phyloP scores from a whole-genome alignment of 2,888 invertebrate species.

The Zootermopsis nevadensis region DNA sequence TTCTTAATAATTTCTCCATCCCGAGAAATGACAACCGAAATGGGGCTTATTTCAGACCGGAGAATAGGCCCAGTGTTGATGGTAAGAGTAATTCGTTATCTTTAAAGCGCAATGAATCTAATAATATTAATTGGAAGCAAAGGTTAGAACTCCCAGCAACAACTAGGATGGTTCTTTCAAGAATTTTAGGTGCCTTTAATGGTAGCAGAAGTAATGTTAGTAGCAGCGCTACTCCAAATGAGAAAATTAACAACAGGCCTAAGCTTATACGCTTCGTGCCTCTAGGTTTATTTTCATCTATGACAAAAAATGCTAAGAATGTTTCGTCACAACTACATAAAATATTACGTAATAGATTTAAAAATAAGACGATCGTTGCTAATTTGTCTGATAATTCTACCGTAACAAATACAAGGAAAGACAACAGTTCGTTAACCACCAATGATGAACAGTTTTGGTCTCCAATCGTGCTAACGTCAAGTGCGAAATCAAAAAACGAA shows the following conservation, averaged over 20 bases:
- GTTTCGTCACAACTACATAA: neutral
- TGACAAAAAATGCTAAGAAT: neutral
- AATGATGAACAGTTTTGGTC: slow-evolving; percentile 3
- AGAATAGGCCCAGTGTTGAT: neutral
- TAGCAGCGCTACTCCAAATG: neutral
- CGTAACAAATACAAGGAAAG: too few relatives aligned
- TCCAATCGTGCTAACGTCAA: neutral
- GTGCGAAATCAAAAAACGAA: neutral
- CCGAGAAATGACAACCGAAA: neutral
- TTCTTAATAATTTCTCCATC: neutral
- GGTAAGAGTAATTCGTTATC: neutral
- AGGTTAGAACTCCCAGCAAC: neutral
- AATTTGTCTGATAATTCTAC: too few relatives aligned
- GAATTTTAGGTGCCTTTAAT: neutral
- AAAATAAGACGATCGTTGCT: neutral
- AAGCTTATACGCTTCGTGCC: neutral
- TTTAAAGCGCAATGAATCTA: neutral
- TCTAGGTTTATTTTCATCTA: neutral
- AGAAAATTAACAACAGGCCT: neutral
- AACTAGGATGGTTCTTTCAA: neutral
- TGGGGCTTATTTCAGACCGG: neutral
- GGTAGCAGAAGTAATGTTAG: neutral
- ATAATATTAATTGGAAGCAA: neutral
- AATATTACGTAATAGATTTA: neutral
- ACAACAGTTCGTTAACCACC: too few relatives aligned